Conservation (phyloP, 1,140 invertebrate species). For the Temnothorax curvispinosus region DNA sequence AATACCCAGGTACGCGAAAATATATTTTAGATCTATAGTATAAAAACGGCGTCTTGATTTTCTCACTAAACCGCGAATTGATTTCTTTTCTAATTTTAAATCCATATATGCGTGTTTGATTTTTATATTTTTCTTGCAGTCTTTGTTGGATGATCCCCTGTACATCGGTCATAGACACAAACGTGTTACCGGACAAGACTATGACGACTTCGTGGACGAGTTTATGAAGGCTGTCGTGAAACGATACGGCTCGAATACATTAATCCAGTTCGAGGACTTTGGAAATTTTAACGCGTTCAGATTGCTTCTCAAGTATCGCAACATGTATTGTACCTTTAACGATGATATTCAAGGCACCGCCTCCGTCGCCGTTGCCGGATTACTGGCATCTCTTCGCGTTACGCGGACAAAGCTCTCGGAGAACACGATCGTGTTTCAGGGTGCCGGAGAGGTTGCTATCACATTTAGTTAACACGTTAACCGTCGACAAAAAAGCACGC, state of each 20-base stretch:
- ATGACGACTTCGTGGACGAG: slow-evolving; percentile 98
- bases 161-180: slow-evolving; percentile 96
- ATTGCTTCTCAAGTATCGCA: slow-evolving; percentile 93
- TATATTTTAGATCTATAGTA: not conserved
- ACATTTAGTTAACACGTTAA: not conserved
- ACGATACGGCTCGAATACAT: slow-evolving; percentile 92
- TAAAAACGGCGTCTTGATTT: too few relatives aligned
- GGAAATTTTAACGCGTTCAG: slow-evolving; percentile 96
- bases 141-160: slow-evolving; percentile 93
- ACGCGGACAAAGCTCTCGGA: slow-evolving; percentile 92
- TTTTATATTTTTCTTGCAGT: slow-evolving; percentile 81
- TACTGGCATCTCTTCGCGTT: slow-evolving; percentile 93
- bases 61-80: not conserved
- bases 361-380: slow-evolving; percentile 95
- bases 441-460: slow-evolving; percentile 92
- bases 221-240: slow-evolving; percentile 97
- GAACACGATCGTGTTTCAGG: slow-evolving; percentile 96
- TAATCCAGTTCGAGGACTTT: slow-evolving; percentile 98
- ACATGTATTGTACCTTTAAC: slow-evolving; percentile 97
- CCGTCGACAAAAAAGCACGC: not conserved
- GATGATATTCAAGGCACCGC: slow-evolving; percentile 98
- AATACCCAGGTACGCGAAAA: slow-evolving; percentile 90
- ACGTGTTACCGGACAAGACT: slow-evolving; percentile 92
- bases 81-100: not conserved
- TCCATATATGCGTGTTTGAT: not conserved